phyloP scores from a whole-genome alignment of 2,888 invertebrate species.

The Xylophagus ater region DNA sequence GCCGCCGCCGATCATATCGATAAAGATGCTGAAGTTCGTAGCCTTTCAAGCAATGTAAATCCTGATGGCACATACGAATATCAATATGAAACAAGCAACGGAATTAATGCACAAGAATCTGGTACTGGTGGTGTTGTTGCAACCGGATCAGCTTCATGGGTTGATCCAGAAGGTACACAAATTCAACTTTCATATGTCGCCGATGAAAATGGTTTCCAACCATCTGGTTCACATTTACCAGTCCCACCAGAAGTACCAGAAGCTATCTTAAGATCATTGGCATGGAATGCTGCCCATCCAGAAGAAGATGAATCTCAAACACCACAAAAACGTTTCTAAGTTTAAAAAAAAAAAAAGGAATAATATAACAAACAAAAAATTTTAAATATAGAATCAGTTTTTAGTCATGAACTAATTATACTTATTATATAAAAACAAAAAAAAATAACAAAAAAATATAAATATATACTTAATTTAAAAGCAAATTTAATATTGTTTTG shows the following conservation, averaged over 20 bases:
- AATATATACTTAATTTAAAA: no score
- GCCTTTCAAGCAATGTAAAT: conserved; percentile 32
- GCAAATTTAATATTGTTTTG: no score
- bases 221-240: conserved; percentile 37
- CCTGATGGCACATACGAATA: conserved; percentile 40
- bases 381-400: no score
- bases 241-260: conserved; percentile 36
- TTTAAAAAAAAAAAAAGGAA: not conserved
- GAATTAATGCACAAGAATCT: conserved; percentile 45
- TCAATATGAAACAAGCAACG: conserved; percentile 47
- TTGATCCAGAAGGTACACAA: conserved; percentile 42
- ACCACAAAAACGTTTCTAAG: not conserved
- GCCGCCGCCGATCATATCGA: conserved; percentile 28
- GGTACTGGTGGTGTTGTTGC: conserved; percentile 46
- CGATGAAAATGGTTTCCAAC: conserved; percentile 47
- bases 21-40: conserved; percentile 32
- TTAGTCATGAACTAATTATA: no score
- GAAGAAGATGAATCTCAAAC: conserved; percentile 2
- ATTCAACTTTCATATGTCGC: conserved; percentile 42
- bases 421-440: no score
- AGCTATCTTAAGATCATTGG: conserved; percentile 16
- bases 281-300: conserved; percentile 10
- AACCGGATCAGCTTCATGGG: conserved; percentile 45
- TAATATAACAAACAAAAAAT: no score
- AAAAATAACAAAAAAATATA: no score